A percentile compares a stretch with the other conserved stretches of the same genome.
Evolutionary conservation across 2,888 invertebrate species (phyloP).

Genomic region (Cistogaster globosa): DNA sequence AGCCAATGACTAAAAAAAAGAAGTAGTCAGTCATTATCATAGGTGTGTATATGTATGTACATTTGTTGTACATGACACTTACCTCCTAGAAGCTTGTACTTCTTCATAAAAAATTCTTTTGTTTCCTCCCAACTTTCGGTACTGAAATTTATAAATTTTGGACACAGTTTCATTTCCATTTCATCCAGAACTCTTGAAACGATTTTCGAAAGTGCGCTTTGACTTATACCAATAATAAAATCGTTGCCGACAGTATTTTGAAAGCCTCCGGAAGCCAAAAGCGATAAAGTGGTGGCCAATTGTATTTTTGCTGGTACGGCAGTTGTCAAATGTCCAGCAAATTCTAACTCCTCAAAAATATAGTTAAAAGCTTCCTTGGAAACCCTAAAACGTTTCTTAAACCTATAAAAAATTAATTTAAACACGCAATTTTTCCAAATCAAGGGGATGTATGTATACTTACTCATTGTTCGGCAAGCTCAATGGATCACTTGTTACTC

Average conservation of each 20-base stretch:
- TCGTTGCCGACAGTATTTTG: too few species aligned
- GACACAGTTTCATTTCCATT: background rate
- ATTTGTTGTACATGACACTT: background rate
- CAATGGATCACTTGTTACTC: background rate
- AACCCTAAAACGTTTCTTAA: too few species aligned
- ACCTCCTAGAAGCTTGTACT: conserved; percentile 8
- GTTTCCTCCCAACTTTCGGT: background rate
- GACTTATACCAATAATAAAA: too few species aligned
- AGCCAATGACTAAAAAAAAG: conserved; percentile 1
- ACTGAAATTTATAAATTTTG: conserved; percentile 5
- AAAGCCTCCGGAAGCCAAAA: too few species aligned
- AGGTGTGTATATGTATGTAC: background rate
- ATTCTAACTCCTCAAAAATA: too few species aligned
- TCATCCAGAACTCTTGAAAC: background rate
- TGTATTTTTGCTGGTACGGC: too few species aligned
- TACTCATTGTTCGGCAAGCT: conserved; percentile 12
- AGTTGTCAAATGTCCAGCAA: too few species aligned
- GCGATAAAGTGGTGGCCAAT: too few species aligned
- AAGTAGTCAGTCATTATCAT: background rate
- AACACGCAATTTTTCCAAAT: too few species aligned
- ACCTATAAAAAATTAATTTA: too few species aligned
- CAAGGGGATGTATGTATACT: background rate
- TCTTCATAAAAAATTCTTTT: background rate
- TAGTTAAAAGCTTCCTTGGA: too few species aligned
- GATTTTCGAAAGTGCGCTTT: background rate